These are phyloP conservation scores for Brachystomella parvula DNA, from an alignment of 1,140 invertebrate genomes.

Conservation along the genomic window DNA sequence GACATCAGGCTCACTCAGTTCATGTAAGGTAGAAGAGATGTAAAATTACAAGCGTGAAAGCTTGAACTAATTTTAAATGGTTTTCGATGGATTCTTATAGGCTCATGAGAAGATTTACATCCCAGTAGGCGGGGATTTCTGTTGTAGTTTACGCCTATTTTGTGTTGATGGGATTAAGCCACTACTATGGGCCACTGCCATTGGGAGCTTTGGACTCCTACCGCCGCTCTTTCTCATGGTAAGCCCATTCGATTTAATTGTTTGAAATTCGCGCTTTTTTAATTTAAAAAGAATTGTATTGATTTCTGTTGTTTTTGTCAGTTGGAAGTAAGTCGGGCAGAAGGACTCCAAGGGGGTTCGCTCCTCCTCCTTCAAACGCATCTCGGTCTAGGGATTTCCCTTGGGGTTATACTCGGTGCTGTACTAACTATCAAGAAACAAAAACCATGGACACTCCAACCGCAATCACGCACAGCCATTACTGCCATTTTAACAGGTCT, in stretches of 20 bases:
- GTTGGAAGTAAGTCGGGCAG: slow-evolving; percentile 1
- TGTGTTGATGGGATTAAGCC: slow-evolving; percentile 36
- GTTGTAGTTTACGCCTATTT: slow-evolving; percentile 36
- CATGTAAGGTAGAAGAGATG: no score
- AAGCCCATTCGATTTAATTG: not conserved
- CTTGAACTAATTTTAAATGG: not conserved
- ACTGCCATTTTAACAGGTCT: slow-evolving; percentile 28
- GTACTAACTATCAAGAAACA: slow-evolving; percentile 36
- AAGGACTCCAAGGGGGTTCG: slow-evolving; percentile 31
- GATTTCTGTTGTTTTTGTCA: not conserved
- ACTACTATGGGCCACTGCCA: slow-evolving; percentile 32
- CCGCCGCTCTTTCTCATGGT: slow-evolving; percentile 38
- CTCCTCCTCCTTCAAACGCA: slow-evolving; percentile 37
- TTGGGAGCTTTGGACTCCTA: slow-evolving; percentile 35
- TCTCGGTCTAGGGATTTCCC: slow-evolving; percentile 27
- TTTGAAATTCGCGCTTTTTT: not conserved
- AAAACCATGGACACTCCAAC: not conserved
- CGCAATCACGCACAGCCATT: not conserved
- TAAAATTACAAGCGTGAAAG: no score
- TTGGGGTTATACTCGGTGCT: slow-evolving; percentile 36
- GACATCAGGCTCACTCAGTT: no score
- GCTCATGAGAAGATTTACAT: slow-evolving; percentile 1
- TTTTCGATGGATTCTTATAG: not conserved
- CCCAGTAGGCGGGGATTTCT: slow-evolving; percentile 34
- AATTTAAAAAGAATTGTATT: not conserved